Base-by-base conservation (phyloP, 2,888 invertebrate species). In the Lycaena phlaeas region DNA sequence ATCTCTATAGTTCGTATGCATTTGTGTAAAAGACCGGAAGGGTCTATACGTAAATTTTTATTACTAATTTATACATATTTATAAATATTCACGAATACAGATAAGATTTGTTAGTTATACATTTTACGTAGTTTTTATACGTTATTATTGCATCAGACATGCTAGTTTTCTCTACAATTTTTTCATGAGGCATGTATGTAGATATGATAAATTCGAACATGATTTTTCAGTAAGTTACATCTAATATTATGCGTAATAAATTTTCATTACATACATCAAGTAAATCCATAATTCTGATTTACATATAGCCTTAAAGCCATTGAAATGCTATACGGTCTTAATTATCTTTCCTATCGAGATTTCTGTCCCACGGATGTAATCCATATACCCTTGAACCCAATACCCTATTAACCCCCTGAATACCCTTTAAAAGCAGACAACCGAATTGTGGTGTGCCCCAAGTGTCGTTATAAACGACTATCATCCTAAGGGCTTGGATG, bases 401-500 rank as follows among this genome's bases (percentile, higher is more conserved):
- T 46, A 46, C 41, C 41, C 44, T 41, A 50, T 46, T 46, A 51
- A 46, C 46, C 39, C 44, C 34, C 26, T 43, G 26, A 42, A 42
- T 42, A 41, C 50, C 48, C 34, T 41, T 40, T 42, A 42, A 42
- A 46, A 49, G 46, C 42, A 41, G 41, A 46, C 48, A n/a, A 49
- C 45, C 42, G 36, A 52, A 51, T 50, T 51, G 50, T 46, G 50
- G 51, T 50, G 46, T 46, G 45, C 49, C 49, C 49, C 42, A 45
- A 52, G 47, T 54, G 51, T 51, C 52, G 48, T 50, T 52, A 46
- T 48, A 52, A 54, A 51, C 48, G 53, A 49, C 46, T 53, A 51
- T 53, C 51, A 52, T 53, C 51, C 48, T 34, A 46, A 52, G 52
- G 45, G 49, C 39, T 40, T 29, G 28, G 41, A 44, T 46, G 43